These are phyloP conservation scores for Pristionchus mayeri DNA, from an alignment of 2,888 invertebrate genomes.

Conservation along the genomic window DNA sequence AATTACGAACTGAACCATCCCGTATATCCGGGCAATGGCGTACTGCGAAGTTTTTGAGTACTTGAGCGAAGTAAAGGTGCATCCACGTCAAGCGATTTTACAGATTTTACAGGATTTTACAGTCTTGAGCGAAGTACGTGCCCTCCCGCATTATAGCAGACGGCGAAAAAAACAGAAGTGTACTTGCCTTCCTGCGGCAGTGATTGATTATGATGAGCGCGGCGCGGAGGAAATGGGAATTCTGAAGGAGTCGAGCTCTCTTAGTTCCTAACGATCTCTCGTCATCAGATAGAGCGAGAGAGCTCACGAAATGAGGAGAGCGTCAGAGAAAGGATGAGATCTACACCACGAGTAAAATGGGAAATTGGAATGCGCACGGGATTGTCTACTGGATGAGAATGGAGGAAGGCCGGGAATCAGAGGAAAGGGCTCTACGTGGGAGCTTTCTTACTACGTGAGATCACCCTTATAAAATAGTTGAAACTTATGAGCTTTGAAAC, in stretches of 20 bases:
- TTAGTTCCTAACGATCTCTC: background rate
- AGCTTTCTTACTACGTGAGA: too few relatives aligned
- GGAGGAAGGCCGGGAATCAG: background rate
- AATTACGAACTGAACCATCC: too few relatives aligned
- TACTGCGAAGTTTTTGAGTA: too few relatives aligned
- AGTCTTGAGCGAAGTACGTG: too few relatives aligned
- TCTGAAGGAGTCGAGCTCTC: background rate
- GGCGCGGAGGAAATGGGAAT: background rate
- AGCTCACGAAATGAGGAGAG: background rate
- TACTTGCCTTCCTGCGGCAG: background rate
- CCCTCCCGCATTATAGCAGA: too few relatives aligned
- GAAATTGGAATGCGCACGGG: background rate
- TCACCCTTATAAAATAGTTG: too few relatives aligned
- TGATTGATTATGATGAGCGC: slow-evolving; percentile 1
- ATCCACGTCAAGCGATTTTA: too few relatives aligned
- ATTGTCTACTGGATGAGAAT: background rate
- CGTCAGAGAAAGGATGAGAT: background rate
- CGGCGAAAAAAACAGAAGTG: background rate
- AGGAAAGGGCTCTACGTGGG: too few relatives aligned
- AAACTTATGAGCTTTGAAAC: too few relatives aligned
- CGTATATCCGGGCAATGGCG: too few relatives aligned
- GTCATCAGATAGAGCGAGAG: background rate
- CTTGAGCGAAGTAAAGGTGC: too few relatives aligned
- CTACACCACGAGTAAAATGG: background rate
- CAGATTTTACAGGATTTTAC: too few relatives aligned